Base-by-base conservation (phyloP, 2,113 vertebrate species). In the Rhipidura dahli region DNA sequence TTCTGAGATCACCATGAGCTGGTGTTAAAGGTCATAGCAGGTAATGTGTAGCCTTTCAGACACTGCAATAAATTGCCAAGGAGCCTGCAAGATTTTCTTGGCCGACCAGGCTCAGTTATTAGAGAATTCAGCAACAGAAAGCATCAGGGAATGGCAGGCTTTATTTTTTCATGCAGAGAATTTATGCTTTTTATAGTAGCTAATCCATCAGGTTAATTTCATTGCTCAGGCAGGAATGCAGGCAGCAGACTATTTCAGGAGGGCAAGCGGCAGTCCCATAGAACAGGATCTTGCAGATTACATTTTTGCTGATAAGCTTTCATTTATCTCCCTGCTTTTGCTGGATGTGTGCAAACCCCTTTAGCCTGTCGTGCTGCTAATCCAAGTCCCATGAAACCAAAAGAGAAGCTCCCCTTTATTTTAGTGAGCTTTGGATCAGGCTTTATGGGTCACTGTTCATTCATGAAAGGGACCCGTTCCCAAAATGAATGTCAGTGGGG, bases 61-160 rank as follows among this genome's bases (percentile, higher is more conserved):
- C 11, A 33, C 28, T 64, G 17, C 54, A 73, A 53, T 61, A 79
- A 82, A 84, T 78, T 94, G 28, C 53, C 28, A 79, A 49, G 40
- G 13, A 84, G 7, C 11, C 65, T 87, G 37, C 47, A 90, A 64
- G 13, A 57, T 91, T 89, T 87, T 80, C 57, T 57, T 89, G 57
- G 28, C 57, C 54, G 31, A 79, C 11, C 12, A 53, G 40, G 45
- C 40, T 89, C 89, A 59, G 21, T 91, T 94, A 65, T 82, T 71
- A 87, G 47, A 93, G 53, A 33, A 91, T 87, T 91, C 77, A 79
- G 66, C 47, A 75, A 64, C 23, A 81, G 83, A 94, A 95, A 84
- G 37, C 61, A 64, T 64, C 73, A 87, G 69, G 53, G 53, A 93
- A 78, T 56, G 28, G 18, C 18, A 93, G 35, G 75, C 20, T 92